Evolutionary conservation across 1,140 invertebrate genomes (phyloP), one percentile per base, ranked within the genome.

Genomic region (Drosophila willistoni): DNA sequence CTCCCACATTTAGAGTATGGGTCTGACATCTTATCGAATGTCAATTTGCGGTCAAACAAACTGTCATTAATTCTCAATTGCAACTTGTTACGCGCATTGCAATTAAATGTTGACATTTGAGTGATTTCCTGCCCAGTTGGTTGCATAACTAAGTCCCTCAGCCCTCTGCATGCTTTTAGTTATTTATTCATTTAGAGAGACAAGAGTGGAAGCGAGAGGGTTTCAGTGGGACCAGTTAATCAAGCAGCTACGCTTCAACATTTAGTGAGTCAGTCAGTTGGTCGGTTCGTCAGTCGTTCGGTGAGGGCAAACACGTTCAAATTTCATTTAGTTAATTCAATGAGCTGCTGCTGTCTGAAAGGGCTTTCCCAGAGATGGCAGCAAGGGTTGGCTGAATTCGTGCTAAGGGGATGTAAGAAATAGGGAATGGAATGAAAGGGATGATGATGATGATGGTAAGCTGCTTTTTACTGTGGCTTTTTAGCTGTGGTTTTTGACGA

Each of bases 241-340:
- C 44, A 51, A 51, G 10, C 17, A 51, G 44, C 44, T 19, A 47
- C 17, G 12, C 7, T 47, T 47, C 44, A 17, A 22, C 44, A 19
- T 19, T 57, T 33, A 57, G 55, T 33, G 19, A 57, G 55, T 51
- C 55, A 69, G 61, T 55, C 60, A 36, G 55, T 68, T 64, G 68
- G 64, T 69, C 74, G 68, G 62, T 65, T 62, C 29, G 47, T 17
- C 42, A 0, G 7, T 17, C 7, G 14, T 7, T 22, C 44, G 44
- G 44, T n/a, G 44, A 47, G 7, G 65, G 57, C 60, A 68, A 66
- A 76, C 83, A 87, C 77, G 84, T 89, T 89, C 70, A 71, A 87
- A 84, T 87, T 89, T 89, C 80, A 87, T 89, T 87, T 80, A 74
- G 67, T 89, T 89, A 89, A 89, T 89, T 80, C 76, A 69, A 72